A percentile compares a stretch with the other conserved stretches of the same genome.
Conservation (phyloP, 1,140 invertebrate species). For the Brachionus angularis region DNA sequence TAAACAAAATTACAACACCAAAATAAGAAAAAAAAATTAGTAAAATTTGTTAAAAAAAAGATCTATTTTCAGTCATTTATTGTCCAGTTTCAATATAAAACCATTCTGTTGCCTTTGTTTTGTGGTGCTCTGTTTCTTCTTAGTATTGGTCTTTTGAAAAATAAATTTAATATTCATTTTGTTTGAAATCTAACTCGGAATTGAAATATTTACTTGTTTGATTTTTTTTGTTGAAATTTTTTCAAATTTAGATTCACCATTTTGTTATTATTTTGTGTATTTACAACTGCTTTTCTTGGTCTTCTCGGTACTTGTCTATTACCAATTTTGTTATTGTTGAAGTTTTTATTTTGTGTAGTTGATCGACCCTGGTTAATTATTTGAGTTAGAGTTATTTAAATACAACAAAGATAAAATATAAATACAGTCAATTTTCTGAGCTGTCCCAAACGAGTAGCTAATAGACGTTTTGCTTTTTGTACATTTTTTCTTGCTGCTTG, state of each 20-base stretch:
- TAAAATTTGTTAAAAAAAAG: no score
- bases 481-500: conserved; percentile 26
- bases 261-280: no score
- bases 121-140: not conserved
- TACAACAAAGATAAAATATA: no score
- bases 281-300: no score
- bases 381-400: not conserved
- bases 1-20: not conserved
- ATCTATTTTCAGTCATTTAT: no score
- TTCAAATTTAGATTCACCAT: no score
- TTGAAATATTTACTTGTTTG: no score
- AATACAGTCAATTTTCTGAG: conserved; percentile 10
- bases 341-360: no score
- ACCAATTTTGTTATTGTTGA: no score
- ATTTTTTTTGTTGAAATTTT: no score
- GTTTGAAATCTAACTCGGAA: no score
- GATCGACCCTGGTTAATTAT: not conserved
- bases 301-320: no score
- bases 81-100: conserved; percentile 6
- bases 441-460: not conserved
- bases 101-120: not conserved
- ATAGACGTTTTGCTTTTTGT: conserved; percentile 22
- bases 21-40: not conserved
- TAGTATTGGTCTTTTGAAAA: not conserved
- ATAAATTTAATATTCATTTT: not conserved